phyloP scores from a whole-genome alignment of 2,888 invertebrate genomes.

The Nebria salina region DNA sequence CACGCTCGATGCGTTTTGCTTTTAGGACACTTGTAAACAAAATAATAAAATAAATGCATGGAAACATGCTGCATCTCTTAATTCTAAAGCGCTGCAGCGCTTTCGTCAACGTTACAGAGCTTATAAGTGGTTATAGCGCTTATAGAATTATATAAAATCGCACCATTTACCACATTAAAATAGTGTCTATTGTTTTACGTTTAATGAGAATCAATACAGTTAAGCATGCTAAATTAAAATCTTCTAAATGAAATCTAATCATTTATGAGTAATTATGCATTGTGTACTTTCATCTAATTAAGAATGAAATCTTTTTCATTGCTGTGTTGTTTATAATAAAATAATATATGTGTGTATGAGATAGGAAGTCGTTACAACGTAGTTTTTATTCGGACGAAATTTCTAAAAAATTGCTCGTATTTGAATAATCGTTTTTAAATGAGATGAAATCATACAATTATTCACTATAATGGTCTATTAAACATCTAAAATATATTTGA shows the following conservation, averaged over 20 bases:
- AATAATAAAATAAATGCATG: too few relatives aligned
- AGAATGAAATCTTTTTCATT: background rate
- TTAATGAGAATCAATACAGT: background rate
- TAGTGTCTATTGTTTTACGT: background rate
- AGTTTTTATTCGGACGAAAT: background rate
- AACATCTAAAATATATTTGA: background rate
- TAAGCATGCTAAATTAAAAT: background rate
- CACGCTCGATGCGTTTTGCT: slow-evolving; percentile 26
- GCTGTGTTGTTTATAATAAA: background rate
- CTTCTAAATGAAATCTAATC: background rate
- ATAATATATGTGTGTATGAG: background rate
- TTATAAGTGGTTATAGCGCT: too few relatives aligned
- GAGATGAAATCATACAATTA: background rate
- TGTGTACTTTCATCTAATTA: slow-evolving; percentile 3
- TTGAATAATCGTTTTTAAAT: background rate
- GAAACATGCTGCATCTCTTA: too few relatives aligned
- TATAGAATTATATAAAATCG: too few relatives aligned
- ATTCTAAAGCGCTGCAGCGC: too few relatives aligned
- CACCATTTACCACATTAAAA: too few relatives aligned
- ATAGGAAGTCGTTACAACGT: background rate
- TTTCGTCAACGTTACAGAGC: too few relatives aligned
- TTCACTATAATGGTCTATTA: background rate
- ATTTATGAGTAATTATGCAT: slow-evolving; percentile 5
- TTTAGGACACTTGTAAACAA: too few relatives aligned
- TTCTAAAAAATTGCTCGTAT: background rate